Evolutionary conservation across 2,888 invertebrate genomes (phyloP).

Genomic region (Chymomyza caudatula): DNA sequence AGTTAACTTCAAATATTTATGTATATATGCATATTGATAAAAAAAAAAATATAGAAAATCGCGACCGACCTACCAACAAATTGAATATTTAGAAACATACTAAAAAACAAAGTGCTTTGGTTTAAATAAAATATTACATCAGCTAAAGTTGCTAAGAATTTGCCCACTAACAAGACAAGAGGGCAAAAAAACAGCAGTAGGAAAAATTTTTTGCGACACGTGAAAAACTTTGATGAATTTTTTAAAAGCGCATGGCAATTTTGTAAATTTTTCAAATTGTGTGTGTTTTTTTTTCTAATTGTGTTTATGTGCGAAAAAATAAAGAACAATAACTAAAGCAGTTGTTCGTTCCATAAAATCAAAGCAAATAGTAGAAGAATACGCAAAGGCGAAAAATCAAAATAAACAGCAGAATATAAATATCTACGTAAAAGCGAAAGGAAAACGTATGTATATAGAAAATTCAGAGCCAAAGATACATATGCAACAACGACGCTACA

Average conservation of each 20-base stretch:
- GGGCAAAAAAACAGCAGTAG: background rate
- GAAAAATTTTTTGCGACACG: slow-evolving; percentile 11
- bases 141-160: background rate
- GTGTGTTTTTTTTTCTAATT: slow-evolving; percentile 8
- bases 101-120: background rate
- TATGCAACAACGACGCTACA: background rate
- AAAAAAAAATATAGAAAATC: background rate
- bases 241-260: no score
- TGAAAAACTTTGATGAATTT: background rate
- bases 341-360: no score
- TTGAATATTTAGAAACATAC: background rate
- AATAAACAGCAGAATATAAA: slow-evolving; percentile 2
- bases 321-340: background rate
- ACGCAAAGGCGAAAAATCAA: no score
- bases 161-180: background rate
- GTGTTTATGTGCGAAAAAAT: slow-evolving; percentile 23
- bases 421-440: background rate
- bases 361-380: no score
- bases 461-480: slow-evolving; percentile 8
- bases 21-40: background rate
- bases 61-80: no score
- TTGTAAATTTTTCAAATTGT: background rate
- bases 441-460: slow-evolving; percentile 14
- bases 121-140: background rate
- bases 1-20: background rate